These are phyloP conservation scores for Poecile atricapillus DNA, from an alignment of 2,113 vertebrate species.

Conservation along the genomic window DNA sequence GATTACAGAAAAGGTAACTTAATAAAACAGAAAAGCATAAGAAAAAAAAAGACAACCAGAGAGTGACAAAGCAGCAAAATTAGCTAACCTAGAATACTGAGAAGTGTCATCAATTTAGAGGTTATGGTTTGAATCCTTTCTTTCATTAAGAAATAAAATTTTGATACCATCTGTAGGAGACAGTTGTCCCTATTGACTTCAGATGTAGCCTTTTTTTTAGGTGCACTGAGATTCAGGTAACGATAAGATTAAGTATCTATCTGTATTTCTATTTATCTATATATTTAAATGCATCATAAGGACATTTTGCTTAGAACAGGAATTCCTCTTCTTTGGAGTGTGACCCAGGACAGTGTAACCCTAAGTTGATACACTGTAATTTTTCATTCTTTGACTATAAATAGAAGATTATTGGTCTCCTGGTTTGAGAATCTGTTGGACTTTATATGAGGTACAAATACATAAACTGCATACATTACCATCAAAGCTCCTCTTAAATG, in stretches of 20 bases:
- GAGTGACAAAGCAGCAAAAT: background rate
- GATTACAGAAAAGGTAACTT: background rate
- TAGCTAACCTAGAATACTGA: background rate
- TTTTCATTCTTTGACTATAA: background rate
- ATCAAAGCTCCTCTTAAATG: background rate
- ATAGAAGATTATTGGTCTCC: background rate
- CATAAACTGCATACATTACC: background rate
- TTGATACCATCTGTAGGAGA: background rate
- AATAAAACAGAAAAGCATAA: background rate
- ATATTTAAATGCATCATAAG: background rate
- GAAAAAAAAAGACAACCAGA: background rate
- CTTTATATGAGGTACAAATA: background rate
- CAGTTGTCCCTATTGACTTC: background rate
- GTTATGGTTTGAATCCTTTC: background rate
- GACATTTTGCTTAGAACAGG: background rate
- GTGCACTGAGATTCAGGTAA: background rate
- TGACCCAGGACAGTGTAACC: background rate
- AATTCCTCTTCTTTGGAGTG: background rate
- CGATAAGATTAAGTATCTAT: background rate
- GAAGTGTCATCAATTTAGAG: background rate
- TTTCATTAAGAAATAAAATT: background rate
- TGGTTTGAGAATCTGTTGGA: background rate
- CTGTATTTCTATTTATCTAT: background rate
- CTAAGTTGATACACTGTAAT: background rate
- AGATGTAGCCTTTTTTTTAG: background rate